Percentiles rank a stretch among this genome's conserved stretches.
These are phyloP conservation scores for Egretta garzetta DNA, from an alignment of 2,113 vertebrate species.

Conservation along the genomic window DNA sequence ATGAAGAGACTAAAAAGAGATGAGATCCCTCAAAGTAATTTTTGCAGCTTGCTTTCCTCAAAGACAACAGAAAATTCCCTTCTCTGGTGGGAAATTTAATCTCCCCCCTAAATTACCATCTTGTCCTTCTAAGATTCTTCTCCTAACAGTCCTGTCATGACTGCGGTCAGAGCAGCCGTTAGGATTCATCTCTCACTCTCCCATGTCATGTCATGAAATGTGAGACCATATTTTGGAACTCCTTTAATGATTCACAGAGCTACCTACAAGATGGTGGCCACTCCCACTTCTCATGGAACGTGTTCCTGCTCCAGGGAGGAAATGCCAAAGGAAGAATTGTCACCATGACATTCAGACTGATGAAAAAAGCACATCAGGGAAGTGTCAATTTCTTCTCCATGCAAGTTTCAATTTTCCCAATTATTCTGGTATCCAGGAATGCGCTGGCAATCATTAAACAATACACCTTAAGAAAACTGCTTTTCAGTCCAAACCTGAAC, in stretches of 20 bases:
- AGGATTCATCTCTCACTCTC: background rate
- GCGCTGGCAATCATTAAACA: background rate
- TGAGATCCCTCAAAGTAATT: background rate
- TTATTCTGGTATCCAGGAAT: background rate
- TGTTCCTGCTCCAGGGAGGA: background rate
- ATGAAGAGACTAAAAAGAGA: background rate
- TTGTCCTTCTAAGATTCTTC: background rate
- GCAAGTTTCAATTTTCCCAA: background rate
- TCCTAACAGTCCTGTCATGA: background rate
- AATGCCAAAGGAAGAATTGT: background rate
- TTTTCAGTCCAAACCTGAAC: background rate
- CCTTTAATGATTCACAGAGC: background rate
- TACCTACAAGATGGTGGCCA: background rate
- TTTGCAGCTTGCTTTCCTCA: background rate
- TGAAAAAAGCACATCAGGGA: background rate
- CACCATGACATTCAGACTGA: background rate
- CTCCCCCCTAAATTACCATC: background rate
- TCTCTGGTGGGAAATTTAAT: background rate
- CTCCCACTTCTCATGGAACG: background rate
- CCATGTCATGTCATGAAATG: background rate
- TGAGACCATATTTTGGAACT: background rate
- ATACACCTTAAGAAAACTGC: background rate
- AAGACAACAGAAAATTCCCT: background rate
- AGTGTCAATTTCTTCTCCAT: background rate
- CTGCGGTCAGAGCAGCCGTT: background rate